Base-by-base conservation (phyloP, 2,797 vertebrate genomes). In the Sebastes paucispinis region DNA sequence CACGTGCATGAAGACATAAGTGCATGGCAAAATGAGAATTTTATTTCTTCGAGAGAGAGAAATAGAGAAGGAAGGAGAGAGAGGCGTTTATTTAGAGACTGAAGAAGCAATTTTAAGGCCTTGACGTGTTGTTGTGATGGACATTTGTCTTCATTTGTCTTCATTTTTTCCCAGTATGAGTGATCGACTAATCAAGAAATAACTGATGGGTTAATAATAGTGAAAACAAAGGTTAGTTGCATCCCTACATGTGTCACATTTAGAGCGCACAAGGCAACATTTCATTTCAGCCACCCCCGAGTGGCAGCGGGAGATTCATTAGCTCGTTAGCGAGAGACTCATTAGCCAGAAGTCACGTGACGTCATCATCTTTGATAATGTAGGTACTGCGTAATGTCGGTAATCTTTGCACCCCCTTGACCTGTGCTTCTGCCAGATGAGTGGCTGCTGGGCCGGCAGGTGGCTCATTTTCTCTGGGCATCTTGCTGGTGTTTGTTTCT, bases 301-400 rank as follows among this genome's bases (percentile, higher is more conserved):
- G 78, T 32, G 79, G 89, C 89, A 87, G 89, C 78, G 60, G 80
- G 82, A 87, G 90, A 93, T 90, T 85, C 87, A 92, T 92, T 83
- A 88, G 85, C 84, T 93, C 88, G 75, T 92, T 91, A 93, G 88
- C 8, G 65, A 52, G 67, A 81, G 60, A 72, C 87, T 86, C 89
- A 87, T 90, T 91, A 92, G 85, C 75, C 69, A 72, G 63, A 74
- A 87, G 85, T 88, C 79, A 68, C 69, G 85, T 87, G 82, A 88
- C 57, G 82, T 50, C 62, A 29, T 86, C 80, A 88, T 93, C 77
- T 86, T 55, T 2, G 32, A 55, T 64, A 80, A 84, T 77, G 75
- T 70, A 60, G 76, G 74, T 66, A 50, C 76, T 68, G 36, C 69
- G 74, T 77, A 55, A 81, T 65, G 69, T 65, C 74, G 7, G 69